Evolutionary conservation across 1,140 invertebrate species (phyloP).

Genomic region (Hylaeus volcanicus): DNA sequence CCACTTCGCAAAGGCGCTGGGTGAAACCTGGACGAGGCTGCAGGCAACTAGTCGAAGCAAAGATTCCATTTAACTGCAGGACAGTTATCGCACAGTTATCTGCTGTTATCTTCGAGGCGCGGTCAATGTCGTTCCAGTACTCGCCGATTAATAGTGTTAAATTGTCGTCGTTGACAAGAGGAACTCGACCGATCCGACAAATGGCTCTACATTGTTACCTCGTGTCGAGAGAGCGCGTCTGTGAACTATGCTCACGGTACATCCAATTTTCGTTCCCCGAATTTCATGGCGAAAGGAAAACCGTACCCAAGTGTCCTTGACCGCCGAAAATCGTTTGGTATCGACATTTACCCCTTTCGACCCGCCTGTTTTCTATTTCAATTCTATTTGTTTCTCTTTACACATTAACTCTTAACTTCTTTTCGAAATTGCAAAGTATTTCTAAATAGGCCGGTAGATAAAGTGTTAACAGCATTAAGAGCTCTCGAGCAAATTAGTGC

Average conservation of each 20-base stretch:
- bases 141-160: conserved; percentile 54
- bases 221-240: not conserved
- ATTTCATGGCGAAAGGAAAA: not conserved
- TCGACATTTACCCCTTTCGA: too few relatives aligned
- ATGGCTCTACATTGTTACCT: too few relatives aligned
- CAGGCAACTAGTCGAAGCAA: conserved; percentile 82
- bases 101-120: not conserved
- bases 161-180: conserved; percentile 35
- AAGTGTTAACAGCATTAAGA: too few relatives aligned
- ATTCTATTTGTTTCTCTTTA: too few relatives aligned
- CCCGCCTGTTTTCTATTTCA: too few relatives aligned
- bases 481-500: too few relatives aligned
- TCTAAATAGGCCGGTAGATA: too few relatives aligned
- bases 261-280: not conserved
- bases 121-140: conserved; percentile 52
- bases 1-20: conserved; percentile 97
- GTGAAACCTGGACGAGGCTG: conserved; percentile 95
- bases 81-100: conserved; percentile 22
- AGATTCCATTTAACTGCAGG: conserved; percentile 72
- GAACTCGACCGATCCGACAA: conserved; percentile 7
- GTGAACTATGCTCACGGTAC: not conserved
- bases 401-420: too few relatives aligned
- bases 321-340: not conserved
- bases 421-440: too few relatives aligned
- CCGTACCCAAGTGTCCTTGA: conserved; percentile 31